Evolutionary conservation across 2,888 invertebrate species (phyloP).

Genomic region (Sthenelais limicola): DNA sequence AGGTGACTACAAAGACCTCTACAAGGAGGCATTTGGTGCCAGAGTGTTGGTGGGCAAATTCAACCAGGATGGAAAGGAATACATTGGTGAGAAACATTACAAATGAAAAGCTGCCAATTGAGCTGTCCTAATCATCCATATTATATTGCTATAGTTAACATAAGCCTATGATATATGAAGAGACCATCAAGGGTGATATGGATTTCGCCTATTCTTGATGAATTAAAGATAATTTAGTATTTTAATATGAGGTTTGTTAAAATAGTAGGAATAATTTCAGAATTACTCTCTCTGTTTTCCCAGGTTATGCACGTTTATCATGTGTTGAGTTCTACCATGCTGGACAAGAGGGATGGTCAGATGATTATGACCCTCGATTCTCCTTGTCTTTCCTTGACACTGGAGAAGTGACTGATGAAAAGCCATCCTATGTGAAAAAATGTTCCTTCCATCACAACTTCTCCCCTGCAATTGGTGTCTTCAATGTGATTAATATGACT

Average conservation of each 20-base stretch:
- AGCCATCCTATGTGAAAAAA: conserved; percentile 51
- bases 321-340: conserved; percentile 51
- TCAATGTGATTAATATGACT: conserved; percentile 44
- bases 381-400: conserved; percentile 50
- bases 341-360: conserved; percentile 53
- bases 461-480: conserved; percentile 54
- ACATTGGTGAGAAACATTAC: conserved; percentile 14
- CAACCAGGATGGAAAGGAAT: conserved; percentile 12
- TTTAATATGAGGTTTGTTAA: too few relatives aligned
- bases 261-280: too few relatives aligned
- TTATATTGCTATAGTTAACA: too few relatives aligned
- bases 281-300: too few relatives aligned
- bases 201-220: too few relatives aligned
- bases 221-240: too few relatives aligned
- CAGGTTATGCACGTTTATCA: conserved; percentile 52
- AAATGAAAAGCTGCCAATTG: too few relatives aligned
- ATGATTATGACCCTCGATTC: conserved; percentile 52
- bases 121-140: too few relatives aligned
- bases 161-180: too few relatives aligned
- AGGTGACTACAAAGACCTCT: conserved; percentile 29
- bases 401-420: conserved; percentile 44
- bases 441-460: conserved; percentile 53
- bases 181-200: too few relatives aligned
- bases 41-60: conserved; percentile 49
- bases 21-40: conserved; percentile 50